Evolutionary conservation across 2,113 vertebrate species (phyloP).

Genomic region (Phylloscopus whistleri): DNA sequence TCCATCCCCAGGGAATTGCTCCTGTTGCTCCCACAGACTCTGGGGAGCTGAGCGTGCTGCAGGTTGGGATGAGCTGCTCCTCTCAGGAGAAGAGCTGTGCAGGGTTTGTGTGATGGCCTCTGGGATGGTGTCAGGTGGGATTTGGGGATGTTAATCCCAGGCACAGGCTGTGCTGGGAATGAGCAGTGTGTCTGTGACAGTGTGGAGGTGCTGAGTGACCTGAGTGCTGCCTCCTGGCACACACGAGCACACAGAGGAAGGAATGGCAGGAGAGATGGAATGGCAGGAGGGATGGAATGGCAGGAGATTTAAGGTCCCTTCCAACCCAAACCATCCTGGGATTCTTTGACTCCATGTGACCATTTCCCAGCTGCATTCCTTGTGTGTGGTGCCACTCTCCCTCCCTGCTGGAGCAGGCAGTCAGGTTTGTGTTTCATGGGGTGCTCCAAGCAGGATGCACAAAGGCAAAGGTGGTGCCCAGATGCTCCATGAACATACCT

Average conservation of each 20-base stretch:
- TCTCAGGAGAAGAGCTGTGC: neutral
- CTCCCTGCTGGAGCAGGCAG: neutral
- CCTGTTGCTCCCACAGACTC: neutral
- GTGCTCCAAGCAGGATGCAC: neutral
- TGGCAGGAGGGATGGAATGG: neutral
- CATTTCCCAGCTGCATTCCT: neutral
- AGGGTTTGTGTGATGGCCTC: neutral
- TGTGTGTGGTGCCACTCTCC: neutral
- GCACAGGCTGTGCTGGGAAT: rapidly evolving
- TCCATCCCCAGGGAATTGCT: neutral
- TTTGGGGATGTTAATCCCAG: neutral
- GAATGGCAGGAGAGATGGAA: neutral
- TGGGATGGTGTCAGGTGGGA: neutral
- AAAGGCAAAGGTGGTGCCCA: neutral
- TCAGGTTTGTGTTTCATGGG: rapidly evolving
- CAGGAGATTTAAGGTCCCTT: neutral
- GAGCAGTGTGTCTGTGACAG: neutral
- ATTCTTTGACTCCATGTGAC: neutral
- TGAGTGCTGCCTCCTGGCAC: neutral
- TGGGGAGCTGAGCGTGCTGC: neutral
- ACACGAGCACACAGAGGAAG: neutral
- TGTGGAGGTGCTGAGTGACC: rapidly evolving
- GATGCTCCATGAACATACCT: neutral
- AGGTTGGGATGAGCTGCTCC: neutral
- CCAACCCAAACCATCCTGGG: neutral